phyloP scores from a whole-genome alignment of 2,888 invertebrate species.

The Andrena bucephala region DNA sequence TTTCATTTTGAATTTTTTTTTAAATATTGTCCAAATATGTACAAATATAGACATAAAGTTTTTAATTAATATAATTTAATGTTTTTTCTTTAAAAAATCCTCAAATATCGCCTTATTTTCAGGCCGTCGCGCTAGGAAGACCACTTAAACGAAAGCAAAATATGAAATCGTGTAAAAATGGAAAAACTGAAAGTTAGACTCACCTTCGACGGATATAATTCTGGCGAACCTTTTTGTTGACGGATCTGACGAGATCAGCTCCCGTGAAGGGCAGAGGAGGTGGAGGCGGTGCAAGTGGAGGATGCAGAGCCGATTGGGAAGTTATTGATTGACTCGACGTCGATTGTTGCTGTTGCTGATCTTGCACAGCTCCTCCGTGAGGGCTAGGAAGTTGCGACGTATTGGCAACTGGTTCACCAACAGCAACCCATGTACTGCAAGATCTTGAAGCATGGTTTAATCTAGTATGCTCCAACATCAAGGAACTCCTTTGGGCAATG shows the following conservation, averaged over 20 bases:
- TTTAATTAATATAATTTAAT: no score
- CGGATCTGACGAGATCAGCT: slow-evolving; percentile 90
- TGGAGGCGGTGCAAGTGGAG: slow-evolving; percentile 83
- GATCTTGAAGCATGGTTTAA: slow-evolving; percentile 89
- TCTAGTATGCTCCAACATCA: slow-evolving; percentile 87
- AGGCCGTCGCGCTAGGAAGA: neutral
- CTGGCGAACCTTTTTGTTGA: slow-evolving; percentile 94
- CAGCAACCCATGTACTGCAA: slow-evolving; percentile 95
- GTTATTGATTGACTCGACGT: slow-evolving; percentile 28
- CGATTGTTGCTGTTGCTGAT: slow-evolving; percentile 70
- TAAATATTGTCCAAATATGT: no score
- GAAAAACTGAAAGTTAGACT: neutral
- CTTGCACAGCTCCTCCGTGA: slow-evolving; percentile 87
- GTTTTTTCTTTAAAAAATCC: no score
- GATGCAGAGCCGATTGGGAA: slow-evolving; percentile 52
- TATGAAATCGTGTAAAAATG: neutral
- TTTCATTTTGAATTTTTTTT: no score
- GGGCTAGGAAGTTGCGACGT: slow-evolving; percentile 94
- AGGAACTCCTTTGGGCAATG: slow-evolving; percentile 86
- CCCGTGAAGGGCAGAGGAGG: slow-evolving; percentile 88
- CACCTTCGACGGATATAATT: slow-evolving; percentile 91
- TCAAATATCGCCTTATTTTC: no score
- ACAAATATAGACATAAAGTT: no score
- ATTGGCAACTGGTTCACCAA: slow-evolving; percentile 89
- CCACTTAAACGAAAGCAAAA: neutral